Base-by-base conservation (phyloP, 2,113 vertebrate genomes). In the Hystrix cristata region DNA sequence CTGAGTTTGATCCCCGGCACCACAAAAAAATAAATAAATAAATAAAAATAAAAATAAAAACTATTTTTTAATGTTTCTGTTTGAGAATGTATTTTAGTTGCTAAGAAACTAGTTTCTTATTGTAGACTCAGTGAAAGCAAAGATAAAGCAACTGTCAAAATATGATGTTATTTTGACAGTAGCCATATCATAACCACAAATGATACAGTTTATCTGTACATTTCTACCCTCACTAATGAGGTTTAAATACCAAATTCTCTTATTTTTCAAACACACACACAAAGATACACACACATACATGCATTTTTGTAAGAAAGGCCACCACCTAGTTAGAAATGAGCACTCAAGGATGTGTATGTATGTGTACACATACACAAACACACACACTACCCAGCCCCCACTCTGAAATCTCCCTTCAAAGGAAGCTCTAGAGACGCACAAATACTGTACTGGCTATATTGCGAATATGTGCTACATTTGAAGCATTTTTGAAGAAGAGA, bases 81-180 rank as follows among this genome's bases (percentile, higher is more conserved):
- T 98, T 98, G 97, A 67, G 98, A 98, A 98, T 97, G 97, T 95
- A 98, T 97, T 98, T 98, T 98, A 98, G 99, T 99, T 98, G 98
- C 99, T 99, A 98, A 99, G 99, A 98, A 98, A 99, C 99, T 98
- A 98, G 98, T 97, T 98, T 98, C 98, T 86, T 97, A 98, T 97
- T 98, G 98, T 91, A 97, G 97, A 97, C 98, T 98, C 62, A 0
- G 97, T 92, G 90, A 97, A 97, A 98, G 95, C 82, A 96, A 98
- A 98, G 99, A 98, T 98, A 98, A 98, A 98, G 98, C 97, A 98
- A 98, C 96, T 98, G 38, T 98, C 98, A 99, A 98, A 98, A 97
- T 98, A 98, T 97, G 97, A 97, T 94, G 43, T 79, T 98, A 98
- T 98, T 98, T 97, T 98, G 98, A 98, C 98, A 98, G 98, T 97